Conservation (phyloP, 2,113 vertebrate species). For the Micronisus gabar region DNA sequence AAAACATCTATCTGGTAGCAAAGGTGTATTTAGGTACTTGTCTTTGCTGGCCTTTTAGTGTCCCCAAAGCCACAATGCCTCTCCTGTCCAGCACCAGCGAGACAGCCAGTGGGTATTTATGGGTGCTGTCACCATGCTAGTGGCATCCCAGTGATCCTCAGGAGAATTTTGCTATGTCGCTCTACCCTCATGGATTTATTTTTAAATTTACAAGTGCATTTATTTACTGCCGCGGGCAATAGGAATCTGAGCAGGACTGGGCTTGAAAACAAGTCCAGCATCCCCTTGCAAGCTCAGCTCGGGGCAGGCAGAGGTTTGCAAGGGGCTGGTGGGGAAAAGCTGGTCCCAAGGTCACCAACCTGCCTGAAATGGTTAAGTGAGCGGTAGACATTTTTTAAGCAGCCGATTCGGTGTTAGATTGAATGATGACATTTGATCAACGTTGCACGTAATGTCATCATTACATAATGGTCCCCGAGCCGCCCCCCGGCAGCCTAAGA, state of each 20-base stretch:
- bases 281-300: background rate
- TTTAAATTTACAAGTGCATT: conserved; percentile 56
- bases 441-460: background rate
- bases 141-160: conserved; percentile 17
- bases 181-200: conserved; percentile 46
- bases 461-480: background rate
- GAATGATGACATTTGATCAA: background rate
- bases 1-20: background rate
- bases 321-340: background rate
- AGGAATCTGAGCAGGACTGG: background rate
- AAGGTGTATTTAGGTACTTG: background rate
- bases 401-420: background rate
- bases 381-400: background rate
- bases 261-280: background rate
- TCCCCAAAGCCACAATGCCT: background rate
- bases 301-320: background rate
- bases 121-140: background rate
- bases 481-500: background rate
- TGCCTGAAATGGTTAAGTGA: background rate
- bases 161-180: background rate
- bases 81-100: background rate
- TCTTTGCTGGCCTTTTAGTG: background rate
- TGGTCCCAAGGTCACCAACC: background rate
- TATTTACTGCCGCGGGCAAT: background rate
- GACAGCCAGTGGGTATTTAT: background rate